phyloP scores from a whole-genome alignment of 2,888 invertebrate genomes.

The Oscheius sp. region DNA sequence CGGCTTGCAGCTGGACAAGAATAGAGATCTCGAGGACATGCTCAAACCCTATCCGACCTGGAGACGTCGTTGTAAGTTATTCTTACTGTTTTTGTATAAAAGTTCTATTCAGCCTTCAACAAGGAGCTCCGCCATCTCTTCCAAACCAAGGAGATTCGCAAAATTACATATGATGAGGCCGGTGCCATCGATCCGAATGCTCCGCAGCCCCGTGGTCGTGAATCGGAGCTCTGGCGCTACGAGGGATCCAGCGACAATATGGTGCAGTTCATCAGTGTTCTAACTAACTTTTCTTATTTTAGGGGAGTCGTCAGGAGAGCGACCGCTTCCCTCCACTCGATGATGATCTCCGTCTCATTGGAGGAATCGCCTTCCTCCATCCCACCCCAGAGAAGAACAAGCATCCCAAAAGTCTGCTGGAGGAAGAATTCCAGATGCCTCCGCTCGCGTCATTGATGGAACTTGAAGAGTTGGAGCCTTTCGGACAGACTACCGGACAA shows the following conservation, averaged over 20 bases:
- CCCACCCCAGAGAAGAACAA: conserved; percentile 3
- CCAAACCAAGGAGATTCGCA: background rate
- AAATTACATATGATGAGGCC: conserved; percentile 25
- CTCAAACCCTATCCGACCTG: conserved; percentile 3
- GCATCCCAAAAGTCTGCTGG: background rate
- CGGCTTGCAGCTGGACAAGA: background rate
- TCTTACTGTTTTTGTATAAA: background rate
- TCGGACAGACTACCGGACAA: background rate
- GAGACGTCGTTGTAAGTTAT: background rate
- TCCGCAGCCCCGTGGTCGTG: background rate
- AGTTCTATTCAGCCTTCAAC: background rate
- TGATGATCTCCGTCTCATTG: conserved; percentile 3
- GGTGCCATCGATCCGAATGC: background rate
- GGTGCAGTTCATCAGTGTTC: background rate
- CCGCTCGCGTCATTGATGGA: background rate
- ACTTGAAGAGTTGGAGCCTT: background rate
- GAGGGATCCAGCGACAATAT: conserved; percentile 5
- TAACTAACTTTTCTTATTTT: background rate
- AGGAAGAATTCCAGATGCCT: background rate
- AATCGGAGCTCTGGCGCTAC: conserved; percentile 15
- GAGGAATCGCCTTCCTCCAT: conserved; percentile 20
- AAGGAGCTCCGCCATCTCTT: conserved; percentile 11
- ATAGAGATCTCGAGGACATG: background rate
- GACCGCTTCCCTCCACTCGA: conserved; percentile 5
- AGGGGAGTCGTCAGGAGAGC: background rate